Evolutionary conservation across 2,888 invertebrate species (phyloP).

Genomic region (Malachius bipustulatus): DNA sequence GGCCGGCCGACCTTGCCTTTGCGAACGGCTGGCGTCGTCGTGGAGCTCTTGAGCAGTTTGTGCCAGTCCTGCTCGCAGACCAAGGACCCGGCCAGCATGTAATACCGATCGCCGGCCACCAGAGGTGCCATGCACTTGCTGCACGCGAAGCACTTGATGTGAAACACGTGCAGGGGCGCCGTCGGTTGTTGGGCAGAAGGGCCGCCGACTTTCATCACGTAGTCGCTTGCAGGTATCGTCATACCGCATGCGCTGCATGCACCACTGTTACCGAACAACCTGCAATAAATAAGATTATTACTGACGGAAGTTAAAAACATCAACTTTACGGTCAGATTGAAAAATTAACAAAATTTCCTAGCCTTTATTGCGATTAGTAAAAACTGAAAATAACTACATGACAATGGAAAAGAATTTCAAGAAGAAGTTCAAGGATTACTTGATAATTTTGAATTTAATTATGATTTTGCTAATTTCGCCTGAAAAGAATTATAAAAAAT

Average conservation of each 20-base stretch:
- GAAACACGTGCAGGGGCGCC: slow-evolving; percentile 68
- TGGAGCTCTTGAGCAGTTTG: slow-evolving; percentile 72
- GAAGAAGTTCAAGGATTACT: too few species aligned
- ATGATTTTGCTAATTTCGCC: too few species aligned
- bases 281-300: too few species aligned
- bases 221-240: slow-evolving; percentile 84
- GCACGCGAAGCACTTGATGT: slow-evolving; percentile 92
- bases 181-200: slow-evolving; percentile 30
- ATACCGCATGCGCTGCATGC: slow-evolving; percentile 87
- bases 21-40: slow-evolving; percentile 56
- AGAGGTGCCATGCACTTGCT: slow-evolving; percentile 84
- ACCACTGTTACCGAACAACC: slow-evolving; percentile 84
- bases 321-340: too few species aligned
- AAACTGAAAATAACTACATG: too few species aligned
- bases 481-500: too few species aligned
- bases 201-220: slow-evolving; percentile 77
- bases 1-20: slow-evolving; percentile 86
- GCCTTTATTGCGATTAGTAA: too few species aligned
- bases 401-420: too few species aligned
- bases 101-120: slow-evolving; percentile 85
- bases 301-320: too few species aligned
- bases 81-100: slow-evolving; percentile 79
- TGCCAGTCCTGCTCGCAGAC: slow-evolving; percentile 95
- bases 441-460: too few species aligned
- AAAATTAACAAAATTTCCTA: too few species aligned